Percentiles rank a stretch among this genome's conserved stretches.
Evolutionary conservation across 2,888 invertebrate genomes (phyloP).

Genomic region (Pollenia labialis): DNA sequence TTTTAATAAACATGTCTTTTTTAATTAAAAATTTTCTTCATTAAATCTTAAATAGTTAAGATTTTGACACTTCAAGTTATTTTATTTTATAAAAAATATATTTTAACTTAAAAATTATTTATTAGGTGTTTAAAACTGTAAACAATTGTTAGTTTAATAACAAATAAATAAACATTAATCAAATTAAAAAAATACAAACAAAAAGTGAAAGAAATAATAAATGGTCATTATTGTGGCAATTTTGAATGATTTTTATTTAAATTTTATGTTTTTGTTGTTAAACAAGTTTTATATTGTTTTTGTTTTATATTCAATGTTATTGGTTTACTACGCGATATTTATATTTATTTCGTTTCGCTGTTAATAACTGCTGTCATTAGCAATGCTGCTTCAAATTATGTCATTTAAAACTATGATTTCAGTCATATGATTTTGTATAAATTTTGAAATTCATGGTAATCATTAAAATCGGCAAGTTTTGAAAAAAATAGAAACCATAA

Average conservation of each 20-base stretch:
- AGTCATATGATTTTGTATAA: conserved; percentile 21
- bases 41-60: conserved; percentile 40
- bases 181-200: background rate
- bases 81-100: background rate
- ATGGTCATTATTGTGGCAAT: conserved; percentile 14
- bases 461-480: conserved; percentile 7
- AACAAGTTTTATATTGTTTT: conserved; percentile 11
- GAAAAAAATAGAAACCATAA: conserved; percentile 6
- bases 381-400: conserved; percentile 55
- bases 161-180: background rate
- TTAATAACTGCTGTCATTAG: conserved; percentile 60
- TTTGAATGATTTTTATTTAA: conserved; percentile 13
- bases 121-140: conserved; percentile 22
- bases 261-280: conserved; percentile 15
- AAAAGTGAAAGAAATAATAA: conserved; percentile 41
- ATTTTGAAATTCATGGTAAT: conserved; percentile 11
- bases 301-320: background rate
- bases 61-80: conserved; percentile 16
- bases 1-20: conserved; percentile 27
- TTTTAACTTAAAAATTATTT: background rate
- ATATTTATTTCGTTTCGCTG: background rate
- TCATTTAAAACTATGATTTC: conserved; percentile 43
- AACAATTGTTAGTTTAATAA: background rate
- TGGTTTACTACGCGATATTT: background rate
- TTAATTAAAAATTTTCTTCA: conserved; percentile 53